Evolutionary conservation across 1,140 invertebrate genomes (phyloP).

Genomic region (Matsumurasca onukii): DNA sequence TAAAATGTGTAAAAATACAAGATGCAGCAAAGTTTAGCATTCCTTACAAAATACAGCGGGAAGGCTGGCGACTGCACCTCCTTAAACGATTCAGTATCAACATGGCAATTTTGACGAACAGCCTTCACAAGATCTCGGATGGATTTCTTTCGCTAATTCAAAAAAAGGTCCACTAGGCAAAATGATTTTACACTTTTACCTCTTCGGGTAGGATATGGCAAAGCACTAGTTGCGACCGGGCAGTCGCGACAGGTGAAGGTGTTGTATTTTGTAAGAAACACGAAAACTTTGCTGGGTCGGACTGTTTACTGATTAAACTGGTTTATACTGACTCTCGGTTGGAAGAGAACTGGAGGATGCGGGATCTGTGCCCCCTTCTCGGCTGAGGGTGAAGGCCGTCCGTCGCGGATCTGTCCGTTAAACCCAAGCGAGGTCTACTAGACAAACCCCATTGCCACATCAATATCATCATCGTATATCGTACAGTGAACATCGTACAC

Average conservation of each 20-base stretch:
- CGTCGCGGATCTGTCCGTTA: constrained; percentile 30
- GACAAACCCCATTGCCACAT: constrained; percentile 19
- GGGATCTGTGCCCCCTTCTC: constrained; percentile 81
- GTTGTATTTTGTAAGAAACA: constrained; percentile 26
- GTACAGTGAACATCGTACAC: not conserved
- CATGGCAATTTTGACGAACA: constrained; percentile 30
- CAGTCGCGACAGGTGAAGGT: no score
- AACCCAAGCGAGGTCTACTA: no score
- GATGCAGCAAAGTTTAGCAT: constrained; percentile 23
- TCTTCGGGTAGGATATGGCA: no score
- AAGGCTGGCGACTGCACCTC: constrained; percentile 2
- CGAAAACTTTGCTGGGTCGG: constrained; percentile 36
- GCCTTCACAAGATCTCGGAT: constrained; percentile 10
- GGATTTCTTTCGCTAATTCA: not conserved
- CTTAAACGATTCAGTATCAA: constrained; percentile 19
- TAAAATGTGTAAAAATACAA: no score
- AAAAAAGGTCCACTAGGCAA: no score
- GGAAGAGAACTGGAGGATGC: constrained; percentile 83
- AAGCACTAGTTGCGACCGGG: no score
- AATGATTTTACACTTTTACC: no score
- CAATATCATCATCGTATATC: constrained; percentile 21
- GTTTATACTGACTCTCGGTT: constrained; percentile 74
- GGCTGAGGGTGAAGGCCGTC: constrained; percentile 71
- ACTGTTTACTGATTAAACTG: no score
- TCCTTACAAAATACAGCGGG: constrained; percentile 21